Evolutionary conservation across 2,113 vertebrate species (phyloP).

Genomic region (Gymnarchus niloticus): DNA sequence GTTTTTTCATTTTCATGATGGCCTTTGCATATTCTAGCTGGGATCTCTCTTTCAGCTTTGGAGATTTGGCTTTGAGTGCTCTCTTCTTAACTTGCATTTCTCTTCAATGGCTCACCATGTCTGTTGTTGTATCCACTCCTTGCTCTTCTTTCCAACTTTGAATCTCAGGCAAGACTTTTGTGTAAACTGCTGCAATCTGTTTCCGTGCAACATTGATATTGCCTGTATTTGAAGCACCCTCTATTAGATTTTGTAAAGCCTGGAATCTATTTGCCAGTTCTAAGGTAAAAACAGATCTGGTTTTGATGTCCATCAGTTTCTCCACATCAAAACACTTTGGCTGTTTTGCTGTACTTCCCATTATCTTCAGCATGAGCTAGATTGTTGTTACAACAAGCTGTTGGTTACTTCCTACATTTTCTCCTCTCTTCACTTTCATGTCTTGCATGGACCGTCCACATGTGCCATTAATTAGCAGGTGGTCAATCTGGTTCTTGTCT

Average conservation of each 20-base stretch:
- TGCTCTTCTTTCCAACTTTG: neutral
- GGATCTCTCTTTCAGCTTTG: neutral
- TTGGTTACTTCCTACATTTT: constrained; percentile 16
- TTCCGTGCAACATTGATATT: neutral
- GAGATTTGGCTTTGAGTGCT: neutral
- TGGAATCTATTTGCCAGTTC: constrained; percentile 13
- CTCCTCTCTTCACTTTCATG: constrained; percentile 1
- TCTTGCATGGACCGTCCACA: neutral
- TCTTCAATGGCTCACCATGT: neutral
- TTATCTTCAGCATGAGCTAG: neutral
- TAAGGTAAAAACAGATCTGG: neutral
- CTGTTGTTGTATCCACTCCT: neutral
- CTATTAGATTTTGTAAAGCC: neutral
- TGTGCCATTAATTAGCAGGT: constrained; percentile 18
- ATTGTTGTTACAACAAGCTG: neutral
- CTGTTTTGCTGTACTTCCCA: neutral
- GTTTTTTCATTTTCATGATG: neutral
- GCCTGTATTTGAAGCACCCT: neutral
- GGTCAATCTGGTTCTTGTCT: constrained; percentile 13
- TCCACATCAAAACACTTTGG: neutral
- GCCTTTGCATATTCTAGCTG: neutral
- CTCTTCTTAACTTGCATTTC: neutral
- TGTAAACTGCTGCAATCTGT: neutral
- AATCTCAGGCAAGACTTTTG: neutral
- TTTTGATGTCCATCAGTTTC: neutral